Base-by-base conservation (phyloP, 2,888 invertebrate genomes). In the Pegoplata infirma region DNA sequence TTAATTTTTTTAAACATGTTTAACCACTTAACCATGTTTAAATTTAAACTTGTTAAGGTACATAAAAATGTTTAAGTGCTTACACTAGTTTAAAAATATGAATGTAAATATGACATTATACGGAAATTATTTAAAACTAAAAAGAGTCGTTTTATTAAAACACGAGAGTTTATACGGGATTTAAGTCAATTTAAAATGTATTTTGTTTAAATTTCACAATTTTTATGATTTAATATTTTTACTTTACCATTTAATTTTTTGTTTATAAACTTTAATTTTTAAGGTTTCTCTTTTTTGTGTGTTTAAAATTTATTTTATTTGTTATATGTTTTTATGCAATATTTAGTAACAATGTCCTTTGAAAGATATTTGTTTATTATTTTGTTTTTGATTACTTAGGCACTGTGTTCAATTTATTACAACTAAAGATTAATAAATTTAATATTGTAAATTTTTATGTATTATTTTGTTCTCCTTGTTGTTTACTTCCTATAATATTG, bases 391-490 rank as follows among this genome's bases (percentile, higher is more conserved):
- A 88, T 88, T 88, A 88, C 87, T 88, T 88, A 88, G 88, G 88
- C 88, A 88, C 88, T 88, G 88, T 88, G 88, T 88, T 88, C 88
- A 88, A 79, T 75, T 79, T 88, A 88, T 87, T 87, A 87, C 85
- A 86, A 86, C 87, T 87, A 87, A 82, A 86, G 83, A 86, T 86
- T 85, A 76, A 77, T 87, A 86, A 86, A 85, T 86, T 84, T 85
- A 81, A 79, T 79, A 79, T 78, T 79, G 79, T 79, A 76, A 79
- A 75, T 71, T 79, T 79, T 79, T 71, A 81, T 82, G 78, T 84
- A 79, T 82, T 82, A 59, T 82, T 81, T 74, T 79, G 25, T 76
- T 77, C 72, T 53, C 76, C 68, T 76, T 68, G 61, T 56, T 69
- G 56, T 76, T 77, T 72, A 80, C 66, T 47, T 63, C 61, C 55